A percentile compares a stretch with the other conserved stretches of the same genome.
phyloP scores from a whole-genome alignment of 2,113 vertebrate species.

The Martes martes region DNA sequence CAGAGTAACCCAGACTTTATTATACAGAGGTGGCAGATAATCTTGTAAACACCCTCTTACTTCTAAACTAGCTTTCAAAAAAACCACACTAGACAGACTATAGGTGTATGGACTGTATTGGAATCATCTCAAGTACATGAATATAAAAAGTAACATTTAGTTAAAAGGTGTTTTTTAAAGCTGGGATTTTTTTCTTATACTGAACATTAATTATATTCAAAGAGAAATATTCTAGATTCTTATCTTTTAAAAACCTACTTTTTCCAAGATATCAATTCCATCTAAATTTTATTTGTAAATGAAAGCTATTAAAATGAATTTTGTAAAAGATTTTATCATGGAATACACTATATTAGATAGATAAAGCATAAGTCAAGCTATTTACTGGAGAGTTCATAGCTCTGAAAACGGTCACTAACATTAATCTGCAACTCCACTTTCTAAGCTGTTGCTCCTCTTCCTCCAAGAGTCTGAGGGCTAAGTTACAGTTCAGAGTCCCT shows the following conservation, averaged over 20 bases:
- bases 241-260: slow-evolving; percentile 23
- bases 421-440: not conserved
- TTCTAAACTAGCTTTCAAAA: not conserved
- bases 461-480: not conserved
- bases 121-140: not conserved
- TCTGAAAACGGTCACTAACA: not conserved
- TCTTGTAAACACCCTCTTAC: not conserved
- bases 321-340: not conserved
- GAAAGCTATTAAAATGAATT: slow-evolving; percentile 5
- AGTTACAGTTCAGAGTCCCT: not conserved
- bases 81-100: not conserved
- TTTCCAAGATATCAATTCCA: not conserved
- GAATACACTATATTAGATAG: not conserved
- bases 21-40: not conserved
- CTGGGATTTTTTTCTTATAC: not conserved
- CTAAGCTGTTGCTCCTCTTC: not conserved
- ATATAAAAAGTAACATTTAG: not conserved
- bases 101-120: not conserved
- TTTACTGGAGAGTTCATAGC: not conserved
- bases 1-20: not conserved
- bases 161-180: slow-evolving; percentile 4
- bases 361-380: not conserved
- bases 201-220: not conserved
- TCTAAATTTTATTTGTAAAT: slow-evolving; percentile 37
- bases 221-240: not conserved